Conservation (phyloP, 2,888 invertebrate species). For the Drosophila borborema region DNA sequence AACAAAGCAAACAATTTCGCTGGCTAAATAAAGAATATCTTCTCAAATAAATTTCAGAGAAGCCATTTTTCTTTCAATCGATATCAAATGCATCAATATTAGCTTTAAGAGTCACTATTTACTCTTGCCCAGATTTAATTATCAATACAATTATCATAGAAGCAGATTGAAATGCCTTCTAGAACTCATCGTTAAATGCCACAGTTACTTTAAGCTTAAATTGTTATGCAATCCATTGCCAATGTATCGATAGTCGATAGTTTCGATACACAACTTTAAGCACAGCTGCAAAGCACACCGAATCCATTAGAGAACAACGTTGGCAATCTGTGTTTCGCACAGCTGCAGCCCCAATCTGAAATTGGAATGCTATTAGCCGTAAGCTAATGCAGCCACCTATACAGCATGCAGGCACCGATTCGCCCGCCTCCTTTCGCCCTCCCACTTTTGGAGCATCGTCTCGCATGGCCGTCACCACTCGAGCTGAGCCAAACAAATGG, state of each 20-base stretch:
- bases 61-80: too few relatives aligned
- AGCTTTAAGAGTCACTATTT: neutral
- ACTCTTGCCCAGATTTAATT: neutral
- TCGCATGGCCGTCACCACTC: neutral
- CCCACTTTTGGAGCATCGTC: too few relatives aligned
- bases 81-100: too few relatives aligned
- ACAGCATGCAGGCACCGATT: neutral
- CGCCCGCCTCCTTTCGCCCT: too few relatives aligned
- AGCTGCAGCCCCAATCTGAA: conserved; percentile 34
- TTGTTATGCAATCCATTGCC: neutral
- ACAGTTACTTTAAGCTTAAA: too few relatives aligned
- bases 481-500: conserved; percentile 54
- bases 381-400: conserved; percentile 42
- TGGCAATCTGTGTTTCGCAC: conserved; percentile 19
- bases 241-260: conserved; percentile 13
- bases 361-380: conserved; percentile 57
- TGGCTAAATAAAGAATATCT: too few relatives aligned
- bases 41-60: too few relatives aligned
- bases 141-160: too few relatives aligned
- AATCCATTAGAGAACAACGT: neutral
- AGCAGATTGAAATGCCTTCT: neutral
- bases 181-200: neutral
- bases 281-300: neutral
- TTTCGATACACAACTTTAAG: neutral
- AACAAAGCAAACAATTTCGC: too few relatives aligned